Evolutionary conservation across 2,797 vertebrate species (phyloP).

Genomic region (Xerus rutilus): DNA sequence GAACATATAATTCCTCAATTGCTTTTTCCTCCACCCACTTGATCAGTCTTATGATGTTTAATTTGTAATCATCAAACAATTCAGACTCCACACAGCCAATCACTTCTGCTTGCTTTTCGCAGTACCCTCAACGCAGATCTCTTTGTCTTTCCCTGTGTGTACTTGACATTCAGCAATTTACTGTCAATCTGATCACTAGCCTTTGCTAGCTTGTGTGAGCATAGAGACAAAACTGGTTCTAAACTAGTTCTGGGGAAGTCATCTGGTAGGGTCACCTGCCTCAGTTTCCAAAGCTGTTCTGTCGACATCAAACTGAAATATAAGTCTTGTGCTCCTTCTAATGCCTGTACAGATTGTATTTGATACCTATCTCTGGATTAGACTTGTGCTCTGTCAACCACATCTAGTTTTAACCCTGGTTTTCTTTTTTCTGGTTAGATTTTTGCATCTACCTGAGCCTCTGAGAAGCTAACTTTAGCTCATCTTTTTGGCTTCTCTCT

Average conservation of each 20-base stretch:
- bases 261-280: background rate
- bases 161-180: background rate
- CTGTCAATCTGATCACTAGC: background rate
- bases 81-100: background rate
- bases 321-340: background rate
- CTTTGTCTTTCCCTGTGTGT: background rate
- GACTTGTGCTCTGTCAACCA: background rate
- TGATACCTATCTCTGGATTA: background rate
- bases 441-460: background rate
- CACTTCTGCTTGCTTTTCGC: background rate
- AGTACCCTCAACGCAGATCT: background rate
- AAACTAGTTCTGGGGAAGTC: background rate
- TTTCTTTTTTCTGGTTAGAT: slow-evolving; percentile 6
- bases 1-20: background rate
- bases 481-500: background rate
- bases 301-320: background rate
- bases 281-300: background rate
- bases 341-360: background rate
- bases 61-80: background rate
- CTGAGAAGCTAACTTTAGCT: background rate
- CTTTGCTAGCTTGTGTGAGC: background rate
- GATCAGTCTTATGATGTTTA: background rate
- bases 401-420: background rate
- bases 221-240: background rate
- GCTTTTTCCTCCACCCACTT: background rate